Evolutionary conservation across 2,888 invertebrate species (phyloP).

Genomic region (Cabera pusaria): DNA sequence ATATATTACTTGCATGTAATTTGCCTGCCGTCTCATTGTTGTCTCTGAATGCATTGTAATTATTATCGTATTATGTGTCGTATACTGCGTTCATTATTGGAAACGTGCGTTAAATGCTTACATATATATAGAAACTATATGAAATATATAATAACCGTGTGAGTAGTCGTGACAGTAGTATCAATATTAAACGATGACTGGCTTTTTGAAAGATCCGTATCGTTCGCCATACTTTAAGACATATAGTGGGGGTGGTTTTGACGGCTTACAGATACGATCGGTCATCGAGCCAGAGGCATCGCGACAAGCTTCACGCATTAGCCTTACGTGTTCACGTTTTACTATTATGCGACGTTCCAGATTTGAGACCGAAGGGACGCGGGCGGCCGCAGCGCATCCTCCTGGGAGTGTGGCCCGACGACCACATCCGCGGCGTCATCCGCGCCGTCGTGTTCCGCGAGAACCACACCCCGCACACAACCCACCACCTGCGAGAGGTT

Average conservation of each 20-base stretch:
- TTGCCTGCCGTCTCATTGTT: slow-evolving; percentile 7
- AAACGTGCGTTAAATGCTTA: slow-evolving; percentile 3
- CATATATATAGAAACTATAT: too few species aligned
- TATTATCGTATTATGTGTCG: not conserved
- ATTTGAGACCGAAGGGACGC: slow-evolving; percentile 95
- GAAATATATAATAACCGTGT: slow-evolving; percentile 1
- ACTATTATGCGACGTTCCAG: slow-evolving; percentile 83
- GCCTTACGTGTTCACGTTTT: slow-evolving; percentile 73
- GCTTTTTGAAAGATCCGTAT: slow-evolving; percentile 1
- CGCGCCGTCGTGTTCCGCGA: slow-evolving; percentile 96
- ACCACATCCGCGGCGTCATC: slow-evolving; percentile 96
- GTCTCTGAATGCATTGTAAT: slow-evolving; percentile 1
- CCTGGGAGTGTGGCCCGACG: slow-evolving; percentile 96
- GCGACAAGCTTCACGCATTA: slow-evolving; percentile 9
- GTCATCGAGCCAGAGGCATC: slow-evolving; percentile 8
- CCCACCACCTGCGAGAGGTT: slow-evolving; percentile 91
- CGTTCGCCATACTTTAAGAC: too few species aligned
- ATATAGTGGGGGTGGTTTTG: too few species aligned
- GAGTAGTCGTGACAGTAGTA: slow-evolving; percentile 1
- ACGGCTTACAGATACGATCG: slow-evolving; percentile 1
- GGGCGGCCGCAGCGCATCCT: slow-evolving; percentile 95
- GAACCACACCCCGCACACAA: slow-evolving; percentile 86
- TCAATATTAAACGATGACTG: not conserved
- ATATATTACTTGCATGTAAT: slow-evolving; percentile 22
- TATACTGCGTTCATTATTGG: not conserved